Evolutionary conservation across 2,797 vertebrate species (phyloP), one percentile per base, ranked within the genome.

Genomic region (Hoplostethus mediterraneus): DNA sequence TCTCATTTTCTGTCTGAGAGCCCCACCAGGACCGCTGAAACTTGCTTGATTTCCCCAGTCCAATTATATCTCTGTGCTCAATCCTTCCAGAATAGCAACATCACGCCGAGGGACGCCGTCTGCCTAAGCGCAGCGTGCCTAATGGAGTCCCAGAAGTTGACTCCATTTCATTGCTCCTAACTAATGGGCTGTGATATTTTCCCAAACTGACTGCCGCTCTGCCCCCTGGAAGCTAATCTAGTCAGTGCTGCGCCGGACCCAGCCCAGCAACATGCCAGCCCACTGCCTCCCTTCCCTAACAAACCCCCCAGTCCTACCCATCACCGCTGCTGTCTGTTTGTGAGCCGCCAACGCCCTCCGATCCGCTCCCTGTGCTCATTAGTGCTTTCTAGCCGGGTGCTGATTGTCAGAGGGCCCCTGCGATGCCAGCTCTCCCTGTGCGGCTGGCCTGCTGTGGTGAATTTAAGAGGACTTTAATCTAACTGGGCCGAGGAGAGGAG

Each of bases 101-200:
- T 89, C 90, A 94, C 92, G 95, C 94, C 94, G 70, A 94, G 96
- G 96, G 96, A 96, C 87, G 83, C 68, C 48, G 93, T 93, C 96
- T 95, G 95, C 95, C 96, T 97, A 96, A 97, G 96, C 94, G 94
- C 92, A 71, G 87, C 79, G 87, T 94, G 93, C 94, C 95, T 97
- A 98, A 97, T 97, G 94, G 95, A 97, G 95, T 97, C 96, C 96
- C 96, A 90, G 86, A 97, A 96, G 97, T 94, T 96, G 95, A 91
- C 95, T 98, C 95, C 92, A 93, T 97, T 97, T 97, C 95, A 95
- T 94, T 95, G 93, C 94, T 95, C 90, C 95, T 92, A 94, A 95
- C 95, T 97, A 98, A 98, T 95, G 96, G 96, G 95, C 95, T 97
- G 95, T 95, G 95, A 96, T 97, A 92, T 94, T 95, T 96, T 94